These are phyloP conservation scores for Hoplostethus mediterraneus DNA, from an alignment of 2,797 vertebrate genomes.

Conservation along the genomic window DNA sequence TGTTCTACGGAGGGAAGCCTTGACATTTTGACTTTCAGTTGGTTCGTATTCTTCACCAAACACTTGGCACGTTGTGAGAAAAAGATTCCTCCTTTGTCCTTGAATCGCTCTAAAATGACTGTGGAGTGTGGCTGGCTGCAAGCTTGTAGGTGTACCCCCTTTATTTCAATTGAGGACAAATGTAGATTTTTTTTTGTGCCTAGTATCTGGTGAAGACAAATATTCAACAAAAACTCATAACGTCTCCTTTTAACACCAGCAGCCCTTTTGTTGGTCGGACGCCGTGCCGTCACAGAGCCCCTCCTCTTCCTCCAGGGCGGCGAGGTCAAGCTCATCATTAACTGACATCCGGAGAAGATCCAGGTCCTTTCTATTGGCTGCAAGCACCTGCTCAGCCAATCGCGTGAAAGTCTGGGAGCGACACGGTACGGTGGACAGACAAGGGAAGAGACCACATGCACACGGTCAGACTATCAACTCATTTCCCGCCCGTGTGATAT, in stretches of 20 bases:
- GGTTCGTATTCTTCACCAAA: conserved; percentile 20
- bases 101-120: conserved; percentile 21
- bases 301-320: conserved; percentile 91
- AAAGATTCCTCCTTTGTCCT: conserved; percentile 26
- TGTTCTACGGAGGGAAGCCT: conserved; percentile 13
- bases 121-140: not conserved
- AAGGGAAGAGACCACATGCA: not conserved
- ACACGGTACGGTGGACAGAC: not conserved
- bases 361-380: conserved; percentile 95
- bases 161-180: conserved; percentile 17
- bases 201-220: conserved; percentile 24
- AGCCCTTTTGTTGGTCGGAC: conserved; percentile 85
- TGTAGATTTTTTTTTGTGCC: conserved; percentile 37
- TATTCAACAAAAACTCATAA: not conserved
- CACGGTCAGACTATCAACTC: not conserved
- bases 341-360: conserved; percentile 88
- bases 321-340: conserved; percentile 85
- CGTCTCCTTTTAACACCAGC: conserved; percentile 91
- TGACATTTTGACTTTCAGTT: conserved; percentile 20
- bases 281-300: conserved; percentile 81
- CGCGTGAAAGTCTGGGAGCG: conserved; percentile 91
- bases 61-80: conserved; percentile 36
- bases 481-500: conserved; percentile 6
- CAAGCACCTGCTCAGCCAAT: conserved; percentile 94
- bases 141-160: conserved; percentile 1